Evolutionary conservation across 2,113 vertebrate species (phyloP).

Genomic region (Lota lota): DNA sequence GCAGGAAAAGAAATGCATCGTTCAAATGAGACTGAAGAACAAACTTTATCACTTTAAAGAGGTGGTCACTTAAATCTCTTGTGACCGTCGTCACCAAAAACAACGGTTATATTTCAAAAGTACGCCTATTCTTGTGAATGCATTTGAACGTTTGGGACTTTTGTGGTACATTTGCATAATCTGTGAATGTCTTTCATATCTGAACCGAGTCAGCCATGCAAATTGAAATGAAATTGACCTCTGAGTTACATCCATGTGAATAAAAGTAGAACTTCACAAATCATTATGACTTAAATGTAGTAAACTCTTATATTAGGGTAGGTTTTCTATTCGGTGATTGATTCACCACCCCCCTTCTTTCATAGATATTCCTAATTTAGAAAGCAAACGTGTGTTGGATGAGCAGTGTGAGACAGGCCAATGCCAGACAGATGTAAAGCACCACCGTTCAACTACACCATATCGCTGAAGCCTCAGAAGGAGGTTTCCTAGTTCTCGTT

Average conservation of each 20-base stretch:
- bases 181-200: slow-evolving; percentile 39
- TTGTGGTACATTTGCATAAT: slow-evolving; percentile 8
- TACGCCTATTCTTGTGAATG: not conserved
- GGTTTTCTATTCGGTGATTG: too few species aligned
- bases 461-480: too few species aligned
- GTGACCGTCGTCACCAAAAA: not conserved
- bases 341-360: too few species aligned
- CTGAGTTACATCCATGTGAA: not conserved
- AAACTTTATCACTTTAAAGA: not conserved
- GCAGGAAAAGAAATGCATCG: not conserved
- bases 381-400: too few species aligned
- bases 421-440: too few species aligned
- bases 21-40: slow-evolving; percentile 13
- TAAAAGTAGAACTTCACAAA: not conserved
- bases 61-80: not conserved
- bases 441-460: too few species aligned
- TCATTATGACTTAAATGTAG: too few species aligned
- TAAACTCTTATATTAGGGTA: too few species aligned
- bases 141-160: not conserved
- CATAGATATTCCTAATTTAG: too few species aligned
- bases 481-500: too few species aligned
- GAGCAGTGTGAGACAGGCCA: too few species aligned
- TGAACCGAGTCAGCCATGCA: slow-evolving; percentile 9
- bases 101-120: not conserved
- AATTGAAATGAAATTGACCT: not conserved